These are phyloP conservation scores for Macrotus californicus DNA, from an alignment of 2,113 vertebrate species.

Conservation along the genomic window DNA sequence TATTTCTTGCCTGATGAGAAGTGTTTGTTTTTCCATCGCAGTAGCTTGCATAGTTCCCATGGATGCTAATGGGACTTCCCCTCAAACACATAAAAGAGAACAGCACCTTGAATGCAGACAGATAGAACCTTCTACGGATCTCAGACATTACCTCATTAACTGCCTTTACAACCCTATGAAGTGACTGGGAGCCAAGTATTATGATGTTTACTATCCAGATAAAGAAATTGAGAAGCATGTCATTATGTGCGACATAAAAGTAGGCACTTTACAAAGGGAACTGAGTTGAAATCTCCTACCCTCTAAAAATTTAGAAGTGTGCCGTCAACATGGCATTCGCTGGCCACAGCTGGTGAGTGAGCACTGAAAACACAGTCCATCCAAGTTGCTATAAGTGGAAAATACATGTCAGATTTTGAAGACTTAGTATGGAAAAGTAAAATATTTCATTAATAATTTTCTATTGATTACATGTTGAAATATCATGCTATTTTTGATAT, in stretches of 20 bases:
- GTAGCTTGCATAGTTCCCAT: conserved; percentile 37
- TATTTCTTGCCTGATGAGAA: conserved; percentile 17
- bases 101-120: conserved; percentile 47
- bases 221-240: neutral
- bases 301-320: neutral
- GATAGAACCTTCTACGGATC: conserved; percentile 35
- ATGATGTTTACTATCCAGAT: neutral
- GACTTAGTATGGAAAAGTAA: neutral
- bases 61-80: conserved; percentile 53
- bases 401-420: neutral
- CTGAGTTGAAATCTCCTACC: neutral
- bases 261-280: neutral
- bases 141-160: conserved; percentile 61
- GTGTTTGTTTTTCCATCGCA: conserved; percentile 50
- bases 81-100: conserved; percentile 3
- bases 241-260: neutral
- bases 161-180: neutral
- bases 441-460: neutral
- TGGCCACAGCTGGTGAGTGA: neutral
- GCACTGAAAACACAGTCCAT: neutral
- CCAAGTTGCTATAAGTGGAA: accelerated
- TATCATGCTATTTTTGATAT: neutral
- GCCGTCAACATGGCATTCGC: neutral
- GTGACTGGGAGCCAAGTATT: neutral
- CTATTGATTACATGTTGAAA: neutral